phyloP scores from a whole-genome alignment of 53 echinoderm and acorn worm genomes.

The Temnopleurus reevesii region DNA sequence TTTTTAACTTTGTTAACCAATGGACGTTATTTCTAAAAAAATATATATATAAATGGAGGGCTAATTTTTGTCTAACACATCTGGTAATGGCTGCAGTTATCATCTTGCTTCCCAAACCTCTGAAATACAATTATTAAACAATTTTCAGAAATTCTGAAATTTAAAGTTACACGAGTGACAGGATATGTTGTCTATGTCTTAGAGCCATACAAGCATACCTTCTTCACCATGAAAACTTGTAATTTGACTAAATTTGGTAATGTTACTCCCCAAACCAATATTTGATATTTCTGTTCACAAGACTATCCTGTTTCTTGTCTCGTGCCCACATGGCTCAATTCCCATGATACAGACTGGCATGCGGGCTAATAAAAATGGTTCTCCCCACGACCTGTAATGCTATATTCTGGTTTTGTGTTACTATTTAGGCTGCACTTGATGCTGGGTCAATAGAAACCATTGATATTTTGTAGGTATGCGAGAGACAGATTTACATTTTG shows the following conservation, averaged over 20 bases:
- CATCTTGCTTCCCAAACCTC: too few relatives aligned
- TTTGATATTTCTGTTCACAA: conserved; percentile 19
- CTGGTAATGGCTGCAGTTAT: too few relatives aligned
- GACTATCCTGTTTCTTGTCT: conserved; percentile 25
- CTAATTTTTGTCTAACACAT: too few relatives aligned
- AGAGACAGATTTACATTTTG: neutral
- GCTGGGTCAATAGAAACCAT: neutral
- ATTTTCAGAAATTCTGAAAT: too few relatives aligned
- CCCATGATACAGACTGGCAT: neutral
- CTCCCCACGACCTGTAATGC: conserved; percentile 19
- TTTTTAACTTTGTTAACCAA: too few relatives aligned
- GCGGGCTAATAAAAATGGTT: conserved; percentile 18
- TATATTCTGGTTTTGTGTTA: conserved; percentile 18
- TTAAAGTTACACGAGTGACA: neutral
- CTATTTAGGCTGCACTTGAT: conserved; percentile 27
- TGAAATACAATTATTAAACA: too few relatives aligned
- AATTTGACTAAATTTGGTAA: conserved; percentile 27
- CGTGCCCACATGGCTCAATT: conserved; percentile 32
- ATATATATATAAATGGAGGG: too few relatives aligned
- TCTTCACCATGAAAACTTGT: neutral
- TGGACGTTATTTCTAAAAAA: too few relatives aligned
- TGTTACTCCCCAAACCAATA: conserved; percentile 20
- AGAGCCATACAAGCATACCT: neutral
- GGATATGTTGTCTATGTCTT: neutral
- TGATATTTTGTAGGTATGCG: neutral